These are phyloP conservation scores for Hirtodrosophila duncani DNA, from an alignment of 2,888 invertebrate species.

Conservation along the genomic window DNA sequence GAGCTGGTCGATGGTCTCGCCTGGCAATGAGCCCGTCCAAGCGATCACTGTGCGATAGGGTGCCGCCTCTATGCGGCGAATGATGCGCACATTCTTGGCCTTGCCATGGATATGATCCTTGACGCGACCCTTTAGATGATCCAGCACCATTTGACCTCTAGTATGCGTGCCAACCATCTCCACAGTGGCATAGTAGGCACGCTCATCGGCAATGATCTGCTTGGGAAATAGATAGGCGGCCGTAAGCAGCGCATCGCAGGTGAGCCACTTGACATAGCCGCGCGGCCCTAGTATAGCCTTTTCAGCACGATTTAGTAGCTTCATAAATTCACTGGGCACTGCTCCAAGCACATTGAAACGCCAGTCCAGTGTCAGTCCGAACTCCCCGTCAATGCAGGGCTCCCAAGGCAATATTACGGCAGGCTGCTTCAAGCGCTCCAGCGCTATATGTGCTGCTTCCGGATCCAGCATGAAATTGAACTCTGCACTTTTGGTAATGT, in stretches of 20 bases:
- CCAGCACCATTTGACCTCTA: conserved; percentile 82
- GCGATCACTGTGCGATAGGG: conserved; percentile 48
- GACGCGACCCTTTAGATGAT: conserved; percentile 77
- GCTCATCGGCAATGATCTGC: conserved; percentile 65
- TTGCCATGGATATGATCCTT: conserved; percentile 78
- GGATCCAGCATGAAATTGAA: conserved; percentile 88
- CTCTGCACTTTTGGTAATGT: conserved; percentile 82
- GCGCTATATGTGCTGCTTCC: conserved; percentile 85
- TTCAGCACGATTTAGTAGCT: conserved; percentile 80
- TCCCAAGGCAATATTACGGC: conserved; percentile 85
- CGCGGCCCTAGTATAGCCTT: conserved; percentile 42
- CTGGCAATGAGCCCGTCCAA: conserved; percentile 48
- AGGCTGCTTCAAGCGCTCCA: conserved; percentile 80
- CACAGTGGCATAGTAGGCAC: conserved; percentile 79
- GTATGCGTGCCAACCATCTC: conserved; percentile 81
- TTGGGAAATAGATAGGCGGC: conserved; percentile 78
- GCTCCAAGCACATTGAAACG: conserved; percentile 73
- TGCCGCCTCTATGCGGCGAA: conserved; percentile 40
- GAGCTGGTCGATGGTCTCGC: conserved; percentile 10
- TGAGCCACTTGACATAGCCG: conserved; percentile 56
- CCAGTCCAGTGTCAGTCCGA: conserved; percentile 77
- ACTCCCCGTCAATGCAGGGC: conserved; percentile 78
- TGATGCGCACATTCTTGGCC: conserved; percentile 38
- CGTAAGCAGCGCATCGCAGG: conserved; percentile 79
- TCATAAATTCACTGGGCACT: conserved; percentile 68